phyloP scores from a whole-genome alignment of 2,113 vertebrate species.

The Tragelaphus imberbis region DNA sequence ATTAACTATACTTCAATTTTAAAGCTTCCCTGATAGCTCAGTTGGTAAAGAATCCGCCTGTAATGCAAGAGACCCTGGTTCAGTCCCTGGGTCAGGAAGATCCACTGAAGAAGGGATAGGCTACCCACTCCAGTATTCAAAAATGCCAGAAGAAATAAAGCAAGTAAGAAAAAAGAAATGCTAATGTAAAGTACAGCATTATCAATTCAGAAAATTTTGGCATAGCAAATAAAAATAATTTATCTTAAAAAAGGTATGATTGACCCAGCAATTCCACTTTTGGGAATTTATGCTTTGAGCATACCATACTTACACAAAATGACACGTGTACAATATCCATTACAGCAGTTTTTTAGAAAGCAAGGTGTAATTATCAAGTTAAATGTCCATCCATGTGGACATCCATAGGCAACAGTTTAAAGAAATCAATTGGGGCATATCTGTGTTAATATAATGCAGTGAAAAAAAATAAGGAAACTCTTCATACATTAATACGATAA shows the following conservation, averaged over 20 bases:
- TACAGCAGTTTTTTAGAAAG: background rate
- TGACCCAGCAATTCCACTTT: conserved; percentile 2
- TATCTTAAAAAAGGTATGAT: background rate
- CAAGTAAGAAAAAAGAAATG: background rate
- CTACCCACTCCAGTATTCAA: background rate
- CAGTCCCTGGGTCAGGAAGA: background rate
- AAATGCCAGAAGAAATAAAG: background rate
- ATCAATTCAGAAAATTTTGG: background rate
- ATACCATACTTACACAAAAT: background rate
- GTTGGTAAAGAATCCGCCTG: background rate
- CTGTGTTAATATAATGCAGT: background rate
- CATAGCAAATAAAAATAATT: background rate
- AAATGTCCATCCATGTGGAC: background rate
- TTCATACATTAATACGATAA: background rate
- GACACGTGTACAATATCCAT: background rate
- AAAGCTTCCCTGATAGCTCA: background rate
- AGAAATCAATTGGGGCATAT: background rate
- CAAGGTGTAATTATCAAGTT: background rate
- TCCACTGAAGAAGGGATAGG: background rate
- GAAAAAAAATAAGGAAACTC: background rate
- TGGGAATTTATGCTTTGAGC: background rate
- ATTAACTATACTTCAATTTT: background rate
- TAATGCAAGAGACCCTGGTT: background rate
- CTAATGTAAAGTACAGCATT: background rate
- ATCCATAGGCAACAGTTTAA: background rate